phyloP scores from a whole-genome alignment of 2,888 invertebrate genomes.

The Zaprionus bogoriensis region DNA sequence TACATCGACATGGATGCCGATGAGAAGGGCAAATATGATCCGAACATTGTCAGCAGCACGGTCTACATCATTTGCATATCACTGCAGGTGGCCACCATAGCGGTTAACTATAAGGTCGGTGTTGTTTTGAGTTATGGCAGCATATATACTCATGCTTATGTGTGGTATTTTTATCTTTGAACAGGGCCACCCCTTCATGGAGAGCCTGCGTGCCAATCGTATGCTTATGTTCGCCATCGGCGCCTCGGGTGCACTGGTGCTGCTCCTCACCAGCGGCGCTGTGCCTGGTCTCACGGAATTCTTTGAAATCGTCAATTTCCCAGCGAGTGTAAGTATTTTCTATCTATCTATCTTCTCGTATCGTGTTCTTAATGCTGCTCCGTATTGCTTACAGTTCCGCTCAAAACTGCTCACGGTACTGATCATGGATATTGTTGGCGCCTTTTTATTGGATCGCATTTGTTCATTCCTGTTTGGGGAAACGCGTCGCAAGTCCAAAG shows the following conservation, averaged over 20 bases:
- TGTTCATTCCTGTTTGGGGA: constrained; percentile 95
- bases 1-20: constrained; percentile 86
- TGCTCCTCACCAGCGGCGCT: constrained; percentile 92
- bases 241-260: constrained; percentile 91
- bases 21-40: constrained; percentile 93
- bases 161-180: constrained; percentile 61
- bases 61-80: constrained; percentile 99
- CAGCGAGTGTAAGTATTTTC: constrained; percentile 89
- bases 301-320: constrained; percentile 98
- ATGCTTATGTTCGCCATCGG: constrained; percentile 95
- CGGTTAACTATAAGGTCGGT: constrained; percentile 97
- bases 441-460: constrained; percentile 92
- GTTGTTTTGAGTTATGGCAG: not conserved
- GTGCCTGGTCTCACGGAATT: constrained; percentile 93
- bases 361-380: not conserved
- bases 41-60: constrained; percentile 97
- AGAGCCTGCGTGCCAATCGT: constrained; percentile 95
- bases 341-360: not conserved
- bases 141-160: not conserved
- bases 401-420: constrained; percentile 91
- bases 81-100: constrained; percentile 98
- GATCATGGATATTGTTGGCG: constrained; percentile 92
- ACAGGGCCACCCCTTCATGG: constrained; percentile 99
- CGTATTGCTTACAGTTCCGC: constrained; percentile 91
- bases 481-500: constrained; percentile 84